phyloP scores from a whole-genome alignment of 1,140 invertebrate species.

The Lucilia sericata region DNA sequence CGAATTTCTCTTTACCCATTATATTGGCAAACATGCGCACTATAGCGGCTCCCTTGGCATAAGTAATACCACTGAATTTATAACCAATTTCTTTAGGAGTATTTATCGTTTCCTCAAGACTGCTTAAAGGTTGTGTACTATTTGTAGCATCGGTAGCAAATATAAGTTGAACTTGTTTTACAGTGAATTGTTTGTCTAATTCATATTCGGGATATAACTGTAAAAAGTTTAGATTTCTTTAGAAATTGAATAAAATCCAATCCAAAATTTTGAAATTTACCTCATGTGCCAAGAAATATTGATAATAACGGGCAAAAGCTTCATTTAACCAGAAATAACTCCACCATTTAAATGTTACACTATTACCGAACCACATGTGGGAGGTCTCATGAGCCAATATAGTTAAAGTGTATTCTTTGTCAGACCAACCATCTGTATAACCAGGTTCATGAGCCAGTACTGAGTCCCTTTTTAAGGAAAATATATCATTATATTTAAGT shows the following conservation, averaged over 20 bases:
- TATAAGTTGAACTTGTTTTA: constrained; percentile 75
- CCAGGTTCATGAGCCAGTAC: constrained; percentile 52
- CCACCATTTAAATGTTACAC: constrained; percentile 78
- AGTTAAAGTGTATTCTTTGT: constrained; percentile 67
- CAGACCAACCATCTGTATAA: constrained; percentile 57
- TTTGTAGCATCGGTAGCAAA: constrained; percentile 74
- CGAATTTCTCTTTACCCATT: constrained; percentile 75
- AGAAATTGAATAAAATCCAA: background rate
- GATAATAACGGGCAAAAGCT: constrained; percentile 76
- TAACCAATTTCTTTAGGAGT: constrained; percentile 67
- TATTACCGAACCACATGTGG: constrained; percentile 79
- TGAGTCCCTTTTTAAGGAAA: constrained; percentile 50
- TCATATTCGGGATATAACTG: constrained; percentile 67
- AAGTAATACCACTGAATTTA: constrained; percentile 73
- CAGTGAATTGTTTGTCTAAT: constrained; percentile 72
- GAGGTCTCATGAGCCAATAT: constrained; percentile 72
- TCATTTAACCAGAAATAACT: constrained; percentile 77
- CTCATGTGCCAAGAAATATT: constrained; percentile 72
- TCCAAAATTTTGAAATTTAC: constrained; percentile 65
- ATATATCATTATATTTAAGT: background rate
- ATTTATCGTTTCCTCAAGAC: constrained; percentile 64
- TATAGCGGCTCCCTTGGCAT: constrained; percentile 77
- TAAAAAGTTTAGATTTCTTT: background rate
- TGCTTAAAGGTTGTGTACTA: constrained; percentile 73
- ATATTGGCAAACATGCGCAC: constrained; percentile 81